Evolutionary conservation across 2,888 invertebrate species (phyloP).

Genomic region (Hirtodrosophila histrioides): DNA sequence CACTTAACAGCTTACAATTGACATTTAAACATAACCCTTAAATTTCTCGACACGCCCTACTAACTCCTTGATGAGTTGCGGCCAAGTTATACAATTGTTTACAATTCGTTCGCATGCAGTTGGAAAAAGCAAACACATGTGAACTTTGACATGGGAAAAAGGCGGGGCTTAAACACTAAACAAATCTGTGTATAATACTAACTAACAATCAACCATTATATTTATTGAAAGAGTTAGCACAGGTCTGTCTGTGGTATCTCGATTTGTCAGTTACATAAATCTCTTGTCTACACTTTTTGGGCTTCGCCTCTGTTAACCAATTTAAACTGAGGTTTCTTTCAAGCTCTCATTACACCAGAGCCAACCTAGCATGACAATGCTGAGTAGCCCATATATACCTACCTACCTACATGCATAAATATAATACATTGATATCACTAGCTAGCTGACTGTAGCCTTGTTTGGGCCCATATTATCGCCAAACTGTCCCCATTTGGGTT

Average conservation of each 20-base stretch:
- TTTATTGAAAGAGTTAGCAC: slow-evolving; percentile 1
- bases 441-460: not conserved
- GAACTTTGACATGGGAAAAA: no score
- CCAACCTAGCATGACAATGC: slow-evolving; percentile 36
- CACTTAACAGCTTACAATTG: no score
- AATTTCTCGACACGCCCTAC: no score
- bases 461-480: slow-evolving; percentile 5
- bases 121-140: no score
- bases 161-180: no score
- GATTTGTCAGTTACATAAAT: slow-evolving; percentile 1
- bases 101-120: no score
- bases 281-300: slow-evolving; percentile 27
- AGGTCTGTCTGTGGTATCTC: not conserved
- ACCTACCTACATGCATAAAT: slow-evolving; percentile 30
- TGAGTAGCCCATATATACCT: slow-evolving; percentile 22
- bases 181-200: no score
- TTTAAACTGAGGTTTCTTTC: slow-evolving; percentile 13
- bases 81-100: no score
- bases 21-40: no score
- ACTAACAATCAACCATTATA: not conserved
- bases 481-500: slow-evolving; percentile 11
- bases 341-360: slow-evolving; percentile 26
- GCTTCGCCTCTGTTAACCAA: slow-evolving; percentile 28
- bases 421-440: slow-evolving; percentile 2
- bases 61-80: no score